Evolutionary conservation across 64 coral and sea anemone genomes (phyloP).

Genomic region (Acropora tenuis): DNA sequence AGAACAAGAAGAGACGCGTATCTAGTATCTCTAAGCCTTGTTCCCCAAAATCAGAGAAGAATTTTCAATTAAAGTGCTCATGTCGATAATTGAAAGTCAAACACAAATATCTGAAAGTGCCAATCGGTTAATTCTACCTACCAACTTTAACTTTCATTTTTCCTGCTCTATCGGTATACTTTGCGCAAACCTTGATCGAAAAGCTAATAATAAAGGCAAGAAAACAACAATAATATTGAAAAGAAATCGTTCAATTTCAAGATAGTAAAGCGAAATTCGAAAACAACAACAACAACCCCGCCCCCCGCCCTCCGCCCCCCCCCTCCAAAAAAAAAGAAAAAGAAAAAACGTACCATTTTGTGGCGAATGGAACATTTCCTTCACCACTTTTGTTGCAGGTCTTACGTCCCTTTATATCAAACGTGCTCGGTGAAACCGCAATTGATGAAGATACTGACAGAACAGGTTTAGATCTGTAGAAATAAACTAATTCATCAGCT

Average conservation of each 20-base stretch:
- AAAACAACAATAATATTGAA: background rate
- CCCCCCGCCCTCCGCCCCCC: no score
- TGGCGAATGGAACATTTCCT: conserved; percentile 24
- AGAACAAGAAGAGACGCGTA: no score
- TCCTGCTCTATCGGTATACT: conserved; percentile 41
- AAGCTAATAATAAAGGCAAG: conserved; percentile 23
- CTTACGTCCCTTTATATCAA: conserved; percentile 38
- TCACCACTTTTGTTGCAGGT: conserved; percentile 13
- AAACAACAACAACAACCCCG: no score
- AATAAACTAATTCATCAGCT: background rate
- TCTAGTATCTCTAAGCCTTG: no score
- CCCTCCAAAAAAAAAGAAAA: no score
- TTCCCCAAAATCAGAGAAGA: no score
- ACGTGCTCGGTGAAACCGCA: conserved; percentile 33
- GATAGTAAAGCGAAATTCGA: no score
- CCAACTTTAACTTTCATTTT: conserved; percentile 25
- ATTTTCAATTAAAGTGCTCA: no score
- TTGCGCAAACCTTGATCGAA: conserved; percentile 12
- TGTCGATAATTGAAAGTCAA: no score
- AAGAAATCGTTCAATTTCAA: background rate
- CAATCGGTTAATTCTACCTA: background rate
- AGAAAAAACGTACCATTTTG: background rate
- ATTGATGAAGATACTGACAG: conserved; percentile 27
- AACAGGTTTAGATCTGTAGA: conserved; percentile 52
- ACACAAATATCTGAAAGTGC: background rate